Evolutionary conservation across 2,113 vertebrate genomes (phyloP).

Genomic region (Telmatochromis sp.): DNA sequence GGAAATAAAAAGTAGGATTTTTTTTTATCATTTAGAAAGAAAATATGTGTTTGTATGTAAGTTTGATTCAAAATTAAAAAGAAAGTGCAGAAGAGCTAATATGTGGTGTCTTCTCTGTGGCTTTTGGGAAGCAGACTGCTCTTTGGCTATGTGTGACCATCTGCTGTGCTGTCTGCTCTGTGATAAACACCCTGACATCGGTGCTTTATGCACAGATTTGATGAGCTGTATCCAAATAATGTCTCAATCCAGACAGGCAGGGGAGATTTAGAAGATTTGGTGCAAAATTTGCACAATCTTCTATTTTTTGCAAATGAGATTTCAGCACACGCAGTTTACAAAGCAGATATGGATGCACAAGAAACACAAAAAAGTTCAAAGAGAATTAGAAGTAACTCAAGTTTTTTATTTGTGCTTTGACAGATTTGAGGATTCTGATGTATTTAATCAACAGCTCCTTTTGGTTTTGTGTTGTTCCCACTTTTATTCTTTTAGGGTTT

Average conservation of each 20-base stretch:
- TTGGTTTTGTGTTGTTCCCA: background rate
- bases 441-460: background rate
- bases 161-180: background rate
- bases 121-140: background rate
- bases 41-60: background rate
- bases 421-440: background rate
- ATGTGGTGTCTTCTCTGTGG: background rate
- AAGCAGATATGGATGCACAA: background rate
- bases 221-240: background rate
- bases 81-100: background rate
- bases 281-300: background rate
- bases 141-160: background rate
- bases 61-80: background rate
- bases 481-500: background rate
- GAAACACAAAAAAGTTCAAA: background rate
- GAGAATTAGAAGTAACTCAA: background rate
- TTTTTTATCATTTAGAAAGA: background rate
- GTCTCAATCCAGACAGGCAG: background rate
- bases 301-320: background rate
- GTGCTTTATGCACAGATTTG: background rate
- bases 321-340: background rate
- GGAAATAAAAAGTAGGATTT: background rate
- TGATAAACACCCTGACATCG: background rate
- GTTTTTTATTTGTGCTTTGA: background rate
- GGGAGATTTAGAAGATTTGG: background rate